Evolutionary conservation across 1,140 invertebrate species (phyloP), one percentile per base, ranked within the genome.

Genomic region (Monochamus saltuarius): DNA sequence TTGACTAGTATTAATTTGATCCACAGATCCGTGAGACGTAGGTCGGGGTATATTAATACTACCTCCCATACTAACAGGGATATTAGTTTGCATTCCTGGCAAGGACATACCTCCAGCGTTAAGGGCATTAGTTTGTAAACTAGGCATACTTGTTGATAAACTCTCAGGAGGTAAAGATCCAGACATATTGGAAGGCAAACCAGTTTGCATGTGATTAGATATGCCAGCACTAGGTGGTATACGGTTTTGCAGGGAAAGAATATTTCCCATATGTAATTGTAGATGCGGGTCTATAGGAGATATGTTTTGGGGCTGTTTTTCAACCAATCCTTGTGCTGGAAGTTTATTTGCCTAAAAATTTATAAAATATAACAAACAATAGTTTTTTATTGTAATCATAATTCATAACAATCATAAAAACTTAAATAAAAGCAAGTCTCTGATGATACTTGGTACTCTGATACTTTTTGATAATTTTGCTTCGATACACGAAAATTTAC

Each of bases 241-340:
- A 55, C 76, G 65, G 58, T 73, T 64, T 47, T 78, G 79, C 39
- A 82, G 57, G 55, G 76, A 77, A 55, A 79, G 79, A 46, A 81
- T 69, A 38, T 76, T 75, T 43, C 75, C 76, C 77, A 83, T 80
- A 49, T 81, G 81, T 13, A 83, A 79, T 52, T 82, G 81, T 36
- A 84, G 68, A 58, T 61, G 60, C 71, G 84, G 82, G 10, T 83
- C 67, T 14, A 71, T 61, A 8, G 47, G 59, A 4, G 76, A 56
- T 65, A 77, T 73, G 10, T 72, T 64, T 71, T 66, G 77, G 6
- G 77, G 57, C 14, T 65, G 69, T 59, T 75, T 73, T 7, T 72
- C 71, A 39, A 66, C 51, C 16, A 74, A 34, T 10, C 74, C 59
- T 56, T 75, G 68, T 6, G 77, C 75, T 4, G 73, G 66, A 50